Conservation (phyloP, 2,797 vertebrate genomes). For the Geotrypetes seraphini region DNA sequence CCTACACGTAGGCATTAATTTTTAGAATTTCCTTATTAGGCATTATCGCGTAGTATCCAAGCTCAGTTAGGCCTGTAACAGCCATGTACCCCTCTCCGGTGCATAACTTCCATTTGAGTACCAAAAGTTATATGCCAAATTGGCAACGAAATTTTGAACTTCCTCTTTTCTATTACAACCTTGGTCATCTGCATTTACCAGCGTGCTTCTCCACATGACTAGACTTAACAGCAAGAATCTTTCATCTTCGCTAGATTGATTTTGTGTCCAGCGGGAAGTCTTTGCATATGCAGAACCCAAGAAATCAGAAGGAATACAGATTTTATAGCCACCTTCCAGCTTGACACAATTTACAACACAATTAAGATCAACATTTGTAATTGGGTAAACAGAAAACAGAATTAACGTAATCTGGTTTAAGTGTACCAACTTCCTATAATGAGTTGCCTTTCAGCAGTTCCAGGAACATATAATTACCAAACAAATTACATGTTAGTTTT, state of each 20-base stretch:
- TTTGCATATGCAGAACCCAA: conserved; percentile 1
- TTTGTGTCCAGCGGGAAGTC: conserved; percentile 9
- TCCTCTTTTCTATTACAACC: too few species aligned
- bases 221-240: neutral
- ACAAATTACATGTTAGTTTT: conserved; percentile 46
- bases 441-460: conserved; percentile 43
- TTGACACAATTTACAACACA: conserved; percentile 19
- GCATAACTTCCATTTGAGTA: too few species aligned
- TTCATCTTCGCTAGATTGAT: conserved; percentile 13
- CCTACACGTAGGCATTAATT: too few species aligned
- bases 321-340: conserved; percentile 16
- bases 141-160: too few species aligned
- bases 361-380: conserved; percentile 27
- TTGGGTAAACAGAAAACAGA: conserved; percentile 47
- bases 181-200: neutral
- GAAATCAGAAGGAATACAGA: conserved; percentile 17
- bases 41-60: too few species aligned
- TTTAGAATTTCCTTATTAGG: too few species aligned
- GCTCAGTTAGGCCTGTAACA: too few species aligned
- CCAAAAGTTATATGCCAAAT: too few species aligned
- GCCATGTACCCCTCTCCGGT: too few species aligned
- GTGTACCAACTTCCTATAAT: conserved; percentile 31
- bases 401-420: conserved; percentile 49
- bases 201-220: neutral
- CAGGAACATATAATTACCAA: conserved; percentile 49